phyloP scores from a whole-genome alignment of 2,113 vertebrate genomes.

The Todiramphus chloris region DNA sequence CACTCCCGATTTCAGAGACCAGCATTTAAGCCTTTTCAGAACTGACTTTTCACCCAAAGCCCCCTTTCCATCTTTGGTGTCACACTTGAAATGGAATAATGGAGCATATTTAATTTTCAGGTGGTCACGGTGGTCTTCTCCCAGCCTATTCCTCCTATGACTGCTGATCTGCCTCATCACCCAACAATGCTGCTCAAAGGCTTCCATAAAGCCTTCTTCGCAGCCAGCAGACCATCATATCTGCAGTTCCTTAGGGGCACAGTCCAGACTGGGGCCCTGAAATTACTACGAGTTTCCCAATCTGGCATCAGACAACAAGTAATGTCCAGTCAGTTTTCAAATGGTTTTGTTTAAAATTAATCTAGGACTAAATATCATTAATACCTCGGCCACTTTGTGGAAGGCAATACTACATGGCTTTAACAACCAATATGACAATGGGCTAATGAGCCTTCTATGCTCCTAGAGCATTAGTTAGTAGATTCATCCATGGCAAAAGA shows the following conservation, averaged over 20 bases:
- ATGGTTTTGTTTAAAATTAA: neutral
- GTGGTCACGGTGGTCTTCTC: rapidly evolving
- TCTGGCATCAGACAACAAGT: neutral
- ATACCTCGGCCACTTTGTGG: neutral
- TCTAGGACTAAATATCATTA: neutral
- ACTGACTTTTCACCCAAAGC: neutral
- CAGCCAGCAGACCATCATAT: neutral
- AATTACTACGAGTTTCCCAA: neutral
- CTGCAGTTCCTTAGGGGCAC: neutral
- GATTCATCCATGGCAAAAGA: neutral
- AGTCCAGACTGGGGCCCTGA: neutral
- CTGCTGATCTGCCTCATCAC: neutral
- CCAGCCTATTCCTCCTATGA: neutral
- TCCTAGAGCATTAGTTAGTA: neutral
- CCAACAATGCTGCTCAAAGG: neutral
- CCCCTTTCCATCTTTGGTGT: neutral
- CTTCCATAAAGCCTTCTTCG: neutral
- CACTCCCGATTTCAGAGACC: neutral
- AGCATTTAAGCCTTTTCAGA: neutral
- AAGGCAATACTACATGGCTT: neutral
- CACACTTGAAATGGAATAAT: neutral
- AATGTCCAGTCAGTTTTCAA: neutral
- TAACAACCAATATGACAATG: neutral
- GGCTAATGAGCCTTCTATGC: neutral
- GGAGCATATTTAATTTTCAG: neutral